Base-by-base conservation (phyloP, 2,113 vertebrate genomes). In the Mionectes macconnelli region DNA sequence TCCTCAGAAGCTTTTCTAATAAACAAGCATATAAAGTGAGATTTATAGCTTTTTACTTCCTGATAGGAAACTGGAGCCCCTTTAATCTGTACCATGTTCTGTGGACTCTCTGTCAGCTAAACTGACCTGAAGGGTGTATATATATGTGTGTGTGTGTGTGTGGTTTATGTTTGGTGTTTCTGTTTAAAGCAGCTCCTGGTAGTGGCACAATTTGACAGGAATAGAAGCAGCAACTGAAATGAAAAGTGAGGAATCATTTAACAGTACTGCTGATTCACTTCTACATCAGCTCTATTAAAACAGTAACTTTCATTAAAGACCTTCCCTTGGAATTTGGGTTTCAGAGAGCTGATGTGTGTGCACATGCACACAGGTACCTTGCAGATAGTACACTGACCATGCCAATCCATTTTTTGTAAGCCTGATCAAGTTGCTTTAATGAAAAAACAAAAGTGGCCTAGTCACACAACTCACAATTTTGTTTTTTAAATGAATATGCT, bases 1-100 rank as follows among this genome's bases (percentile, higher is more conserved):
- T 86, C 68, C 95, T 90, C 90, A 89, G 93, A 82, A 91, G 82
- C 76, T 86, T 66, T 90, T 45, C 94, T 94, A 91, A 94, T 97
- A 96, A 97, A 96, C 59, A 59, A 74, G 91, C 81, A n/a, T 93
- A 94, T 96, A 96, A 97, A 95, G 88, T 91, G 96, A 96, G 92
- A 96, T 96, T 97, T 97, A 97, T 84, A 73, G 94, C 70, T 90
- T 69, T 44, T 68, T 89, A 80, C 94, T 97, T 97, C 95, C 94
- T 96, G 87, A 50, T 92, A 64, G 96, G 97, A 95, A 97, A 97
- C 82, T 80, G 93, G 93, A 97, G 91, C 83, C 74, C 90, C 88
- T 96, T 95, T 94, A 93, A 95, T 94, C 23, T 96, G 56, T 22
- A 90, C n/a, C 69, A 5, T 31, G 78, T 33, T 90, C 24, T 15